Percentiles rank a stretch among this genome's conserved stretches.
Conservation (phyloP, 2,888 invertebrate species). For the Agrotis segetum region DNA sequence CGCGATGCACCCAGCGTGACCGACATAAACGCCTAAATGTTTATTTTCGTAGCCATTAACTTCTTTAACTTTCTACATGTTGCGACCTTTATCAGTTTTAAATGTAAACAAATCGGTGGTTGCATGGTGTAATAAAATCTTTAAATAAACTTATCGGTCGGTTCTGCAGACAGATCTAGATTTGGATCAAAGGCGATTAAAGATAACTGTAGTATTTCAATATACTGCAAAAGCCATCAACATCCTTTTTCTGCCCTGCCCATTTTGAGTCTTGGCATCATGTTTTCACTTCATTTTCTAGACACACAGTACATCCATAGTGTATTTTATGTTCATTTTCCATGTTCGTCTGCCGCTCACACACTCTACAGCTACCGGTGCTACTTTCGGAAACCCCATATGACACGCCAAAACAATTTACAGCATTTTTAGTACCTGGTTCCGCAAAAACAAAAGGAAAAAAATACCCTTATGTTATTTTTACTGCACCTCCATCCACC, state of each 20-base stretch:
- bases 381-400: not conserved
- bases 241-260: not conserved
- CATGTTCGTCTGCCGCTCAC: not conserved
- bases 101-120: constrained; percentile 37
- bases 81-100: constrained; percentile 43
- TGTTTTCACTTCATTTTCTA: not conserved
- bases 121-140: constrained; percentile 1
- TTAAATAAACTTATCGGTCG: constrained; percentile 1
- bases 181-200: constrained; percentile 1
- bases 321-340: not conserved
- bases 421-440: not conserved
- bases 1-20: constrained; percentile 66
- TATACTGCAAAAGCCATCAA: not conserved
- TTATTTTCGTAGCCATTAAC: constrained; percentile 72
- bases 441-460: constrained; percentile 29
- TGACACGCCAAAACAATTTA: not conserved
- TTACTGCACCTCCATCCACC: constrained; percentile 20
- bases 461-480: constrained; percentile 30
- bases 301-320: not conserved
- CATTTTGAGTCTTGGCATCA: not conserved
- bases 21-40: constrained; percentile 68
- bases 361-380: not conserved
- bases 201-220: not conserved
- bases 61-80: constrained; percentile 69
- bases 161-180: constrained; percentile 5